Evolutionary conservation across 1,140 invertebrate species (phyloP).

Genomic region (Drosophila sulfurigaster): DNA sequence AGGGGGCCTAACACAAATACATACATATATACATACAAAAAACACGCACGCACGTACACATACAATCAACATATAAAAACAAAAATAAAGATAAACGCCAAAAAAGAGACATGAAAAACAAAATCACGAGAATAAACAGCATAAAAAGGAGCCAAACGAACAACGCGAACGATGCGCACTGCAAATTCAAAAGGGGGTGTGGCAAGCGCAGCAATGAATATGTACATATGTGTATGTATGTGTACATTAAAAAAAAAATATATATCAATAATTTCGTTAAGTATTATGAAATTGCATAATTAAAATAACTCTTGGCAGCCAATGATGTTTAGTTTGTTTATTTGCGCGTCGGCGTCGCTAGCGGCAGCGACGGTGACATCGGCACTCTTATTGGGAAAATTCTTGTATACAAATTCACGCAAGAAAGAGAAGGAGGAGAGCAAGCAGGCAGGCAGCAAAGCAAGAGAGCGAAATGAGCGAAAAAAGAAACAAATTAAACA

Average conservation of each 20-base stretch:
- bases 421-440: conserved; percentile 38
- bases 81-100: conserved; percentile 80
- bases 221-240: conserved; percentile 1
- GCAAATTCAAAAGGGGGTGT: conserved; percentile 55
- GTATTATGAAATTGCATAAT: conserved; percentile 40
- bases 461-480: conserved; percentile 28
- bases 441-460: background rate
- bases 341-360: conserved; percentile 22
- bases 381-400: conserved; percentile 72
- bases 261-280: conserved; percentile 21
- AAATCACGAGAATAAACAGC: conserved; percentile 55
- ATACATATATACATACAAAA: conserved; percentile 34
- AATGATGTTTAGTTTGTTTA: conserved; percentile 25
- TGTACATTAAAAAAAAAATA: conserved; percentile 17
- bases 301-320: conserved; percentile 31
- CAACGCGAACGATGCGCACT: conserved; percentile 45
- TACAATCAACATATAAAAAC: conserved; percentile 61
- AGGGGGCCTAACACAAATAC: conserved; percentile 42
- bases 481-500: conserved; percentile 39
- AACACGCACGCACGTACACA: conserved; percentile 40
- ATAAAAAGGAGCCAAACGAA: conserved; percentile 44
- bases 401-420: conserved; percentile 73
- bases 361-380: background rate
- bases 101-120: conserved; percentile 78
- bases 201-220: conserved; percentile 36